Percentiles rank a stretch among this genome's conserved stretches.
Evolutionary conservation across 2,888 invertebrate genomes (phyloP).

Genomic region (Lepidocyrtoides sp.): DNA sequence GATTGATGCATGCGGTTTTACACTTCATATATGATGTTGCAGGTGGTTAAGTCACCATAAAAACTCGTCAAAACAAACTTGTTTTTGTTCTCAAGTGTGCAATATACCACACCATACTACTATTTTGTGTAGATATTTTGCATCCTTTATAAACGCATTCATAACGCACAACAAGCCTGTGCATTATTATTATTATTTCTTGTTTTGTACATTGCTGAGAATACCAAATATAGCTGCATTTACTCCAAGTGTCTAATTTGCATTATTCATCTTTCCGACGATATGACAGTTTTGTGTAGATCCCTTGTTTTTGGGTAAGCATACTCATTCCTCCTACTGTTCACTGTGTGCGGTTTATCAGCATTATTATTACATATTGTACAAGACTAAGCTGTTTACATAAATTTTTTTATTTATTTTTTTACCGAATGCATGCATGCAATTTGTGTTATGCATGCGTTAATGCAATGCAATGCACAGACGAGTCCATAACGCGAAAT

Average conservation of each 20-base stretch:
- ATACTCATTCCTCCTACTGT: background rate
- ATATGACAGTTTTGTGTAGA: background rate
- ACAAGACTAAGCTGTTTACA: background rate
- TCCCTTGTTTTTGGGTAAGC: background rate
- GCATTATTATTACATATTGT: background rate
- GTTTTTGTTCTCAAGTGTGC: constrained; percentile 16
- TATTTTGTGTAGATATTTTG: too few species aligned
- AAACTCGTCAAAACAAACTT: constrained; percentile 32
- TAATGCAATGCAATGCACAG: background rate
- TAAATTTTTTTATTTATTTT: background rate
- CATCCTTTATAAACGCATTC: too few species aligned
- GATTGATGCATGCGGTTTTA: constrained; percentile 16
- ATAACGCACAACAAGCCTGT: too few species aligned
- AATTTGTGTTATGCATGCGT: background rate
- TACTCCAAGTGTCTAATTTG: too few species aligned
- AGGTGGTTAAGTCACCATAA: constrained; percentile 23
- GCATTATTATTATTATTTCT: too few species aligned
- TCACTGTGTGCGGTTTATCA: background rate
- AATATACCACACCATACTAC: too few species aligned
- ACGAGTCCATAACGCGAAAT: background rate
- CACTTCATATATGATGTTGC: constrained; percentile 23
- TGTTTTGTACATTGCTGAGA: too few species aligned
- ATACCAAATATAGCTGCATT: too few species aligned
- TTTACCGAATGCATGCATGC: constrained; percentile 12
- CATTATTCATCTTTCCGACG: background rate